Evolutionary conservation across 2,113 vertebrate genomes (phyloP).

Genomic region (Trachemys scripta): DNA sequence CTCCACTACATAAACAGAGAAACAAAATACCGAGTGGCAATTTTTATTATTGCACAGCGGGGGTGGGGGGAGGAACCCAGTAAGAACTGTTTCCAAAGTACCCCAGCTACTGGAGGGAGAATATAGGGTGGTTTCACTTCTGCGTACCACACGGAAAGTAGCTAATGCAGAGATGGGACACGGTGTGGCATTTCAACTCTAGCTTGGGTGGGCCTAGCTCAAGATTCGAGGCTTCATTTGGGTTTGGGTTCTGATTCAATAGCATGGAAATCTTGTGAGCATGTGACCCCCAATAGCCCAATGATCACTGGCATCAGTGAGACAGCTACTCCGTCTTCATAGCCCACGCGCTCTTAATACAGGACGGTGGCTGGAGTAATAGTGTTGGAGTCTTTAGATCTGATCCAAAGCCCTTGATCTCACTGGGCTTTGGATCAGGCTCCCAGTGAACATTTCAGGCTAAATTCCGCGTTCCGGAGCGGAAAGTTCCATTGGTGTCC

Average conservation of each 20-base stretch:
- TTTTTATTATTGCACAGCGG: neutral
- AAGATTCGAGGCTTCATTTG: neutral
- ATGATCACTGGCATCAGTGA: neutral
- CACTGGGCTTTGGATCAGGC: neutral
- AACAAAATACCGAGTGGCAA: rapidly evolving
- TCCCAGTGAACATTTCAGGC: neutral
- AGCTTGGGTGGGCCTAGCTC: neutral
- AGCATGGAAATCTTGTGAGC: neutral
- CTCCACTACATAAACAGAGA: neutral
- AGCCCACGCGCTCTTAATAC: neutral
- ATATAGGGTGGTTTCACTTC: too few species aligned
- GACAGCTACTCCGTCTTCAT: neutral
- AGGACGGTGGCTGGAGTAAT: neutral
- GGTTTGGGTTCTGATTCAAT: neutral
- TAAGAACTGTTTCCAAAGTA: neutral
- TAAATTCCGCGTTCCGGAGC: neutral
- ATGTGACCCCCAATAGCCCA: neutral
- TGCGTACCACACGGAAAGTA: neutral
- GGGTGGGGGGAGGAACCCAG: neutral
- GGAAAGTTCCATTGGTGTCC: neutral
- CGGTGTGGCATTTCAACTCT: neutral
- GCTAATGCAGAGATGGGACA: neutral
- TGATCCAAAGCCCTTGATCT: neutral
- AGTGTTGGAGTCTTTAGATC: neutral
- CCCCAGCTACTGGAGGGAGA: neutral